Base-by-base conservation (phyloP, 2,113 vertebrate species). In the Gopherus evgoodei region DNA sequence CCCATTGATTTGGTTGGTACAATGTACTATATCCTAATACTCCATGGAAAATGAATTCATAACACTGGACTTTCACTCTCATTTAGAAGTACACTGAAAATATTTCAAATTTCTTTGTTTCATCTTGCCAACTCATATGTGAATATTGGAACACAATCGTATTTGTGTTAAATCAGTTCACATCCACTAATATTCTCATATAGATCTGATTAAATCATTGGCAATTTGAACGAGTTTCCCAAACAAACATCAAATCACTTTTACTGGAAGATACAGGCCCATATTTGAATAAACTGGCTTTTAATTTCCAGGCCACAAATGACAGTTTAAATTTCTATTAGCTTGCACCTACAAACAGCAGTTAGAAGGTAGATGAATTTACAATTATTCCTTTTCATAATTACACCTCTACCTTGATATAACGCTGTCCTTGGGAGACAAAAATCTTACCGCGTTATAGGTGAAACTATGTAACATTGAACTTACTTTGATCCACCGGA, bases 31-130 rank as follows among this genome's bases (percentile, higher is more conserved):
- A 90, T 69, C 31, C 44, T n/a, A 2, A 89, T n/a, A 24, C 6
- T 95, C 50, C 78, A 42, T 87, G 80, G 84, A 49, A 72, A 90
- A 82, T 10, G 25, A 83, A 91, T 84, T 47, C 31, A 1, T 2
- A 90, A 93, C 42, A 75, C 5, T 42, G 56, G 19, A 8, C 50
- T 76, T 75, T 29, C 14, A 35, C 7, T 49, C 6, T 80, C 65
- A 85, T 62, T 49, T 65, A 69, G 53, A 94, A 88, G 93, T 83
- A 84, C 14, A 53, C 19, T 87, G 75, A 92, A 90, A 93, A 89
- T 80, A 54, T 14, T 85, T 52, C 86, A 86, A 25, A 52, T 91
- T 62, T 80, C 87, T 81, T 53, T 83, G 2, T 2, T 1, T 75
- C 50, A 78, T 54, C 57, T 91, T 95, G 91, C 65, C 59, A 69